Evolutionary conservation across 2,113 vertebrate genomes (phyloP), one percentile per base, ranked within the genome.

Genomic region (Brachyhypopomus gauderio): DNA sequence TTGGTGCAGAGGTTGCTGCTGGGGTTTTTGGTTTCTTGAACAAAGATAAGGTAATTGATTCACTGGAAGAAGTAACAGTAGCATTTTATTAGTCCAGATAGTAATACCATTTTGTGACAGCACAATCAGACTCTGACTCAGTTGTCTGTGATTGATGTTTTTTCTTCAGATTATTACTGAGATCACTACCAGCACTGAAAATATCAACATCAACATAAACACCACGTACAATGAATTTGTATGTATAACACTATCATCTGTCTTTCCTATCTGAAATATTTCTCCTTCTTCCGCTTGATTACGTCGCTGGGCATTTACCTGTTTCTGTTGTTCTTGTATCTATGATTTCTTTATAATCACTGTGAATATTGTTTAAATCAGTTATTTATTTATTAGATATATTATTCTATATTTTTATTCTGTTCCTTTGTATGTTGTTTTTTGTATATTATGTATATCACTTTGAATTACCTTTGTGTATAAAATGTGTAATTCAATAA

Each of bases 1-100:
- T 99, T 91, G 97, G 96, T 41, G 96, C 96, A 77, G 96, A 98
- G 91, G 87, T 99, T 77, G 94, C 96, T 17, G 96, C 96, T 81
- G 97, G 98, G 83, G 96, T 99, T 70, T 98, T 98, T 92, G 96
- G 97, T 85, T 97, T 98, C 89, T 84, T 98, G 84, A 96, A 96
- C 91, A 98, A 95, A 86, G 92, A 94, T 59, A 86, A 93, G 92
- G 98, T 98, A 90, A 76, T 48, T 48, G 4, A 63, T 2, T 11
- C 12, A 16, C 8, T 6, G 25, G 62, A 22, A 38, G 12, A 45
- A 14, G 17, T 4, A 20, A 1, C 17, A 71, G 34, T 41, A 5
- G 67, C 23, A 36, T 36, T 64, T 62, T 23, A 52, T 52, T 52
- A 41, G 8, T 22, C 7, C 41, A 22, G 5, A 56, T 58, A 30